Evolutionary conservation across 2,797 vertebrate genomes (phyloP), one percentile per base, ranked within the genome.

Genomic region (Falco novaeseelandiae): DNA sequence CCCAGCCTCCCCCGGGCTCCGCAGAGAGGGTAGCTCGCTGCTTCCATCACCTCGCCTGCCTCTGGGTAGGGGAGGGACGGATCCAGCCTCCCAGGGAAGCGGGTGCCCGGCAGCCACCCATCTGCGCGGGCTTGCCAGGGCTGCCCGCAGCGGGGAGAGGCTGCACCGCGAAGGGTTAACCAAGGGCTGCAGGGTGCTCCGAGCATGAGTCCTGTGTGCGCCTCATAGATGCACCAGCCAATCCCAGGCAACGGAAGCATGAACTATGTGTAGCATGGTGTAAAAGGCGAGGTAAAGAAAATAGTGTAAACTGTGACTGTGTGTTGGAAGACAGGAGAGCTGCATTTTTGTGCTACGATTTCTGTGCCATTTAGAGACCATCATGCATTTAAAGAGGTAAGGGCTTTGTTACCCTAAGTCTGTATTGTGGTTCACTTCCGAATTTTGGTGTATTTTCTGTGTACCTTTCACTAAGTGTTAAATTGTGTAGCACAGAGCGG

Each of bases 371-470:
- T 85, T 84, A 89, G 72, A 69, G 69, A 87, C n/a, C 95, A 8
- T 16, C 93, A 91, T 89, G 93, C 91, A 29, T 82, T 91, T 73
- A 3, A 91, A 54, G 93, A 98, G 97, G 97, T 98, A 98, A 98
- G 97, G 88, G 79, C 42, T 91, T 76, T 63, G 71, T 51, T 27
- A 57, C 27, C 79, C 5, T 8, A 44, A 3, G 4, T 12, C 79
- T 34, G 3, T 49, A 1, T 3, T 4, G 61, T 27, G 80, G 29
- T 26, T 90, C 70, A 14, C 42, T 69, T 34, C 30, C 3, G 25
- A 74, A 77, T 88, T 67, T 30, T 9, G 81, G 66, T 59, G 84
- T 62, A 0, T 96, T 71, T 83, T 71, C 62, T 29, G 34, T 42
- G 72, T 59, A 27, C 42, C n/a, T 83, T 91, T 85, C 74, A 18